A percentile compares a stretch with the other conserved stretches of the same genome.
Conservation (phyloP, 2,113 vertebrate genomes). For the Nesospiza acunhae region DNA sequence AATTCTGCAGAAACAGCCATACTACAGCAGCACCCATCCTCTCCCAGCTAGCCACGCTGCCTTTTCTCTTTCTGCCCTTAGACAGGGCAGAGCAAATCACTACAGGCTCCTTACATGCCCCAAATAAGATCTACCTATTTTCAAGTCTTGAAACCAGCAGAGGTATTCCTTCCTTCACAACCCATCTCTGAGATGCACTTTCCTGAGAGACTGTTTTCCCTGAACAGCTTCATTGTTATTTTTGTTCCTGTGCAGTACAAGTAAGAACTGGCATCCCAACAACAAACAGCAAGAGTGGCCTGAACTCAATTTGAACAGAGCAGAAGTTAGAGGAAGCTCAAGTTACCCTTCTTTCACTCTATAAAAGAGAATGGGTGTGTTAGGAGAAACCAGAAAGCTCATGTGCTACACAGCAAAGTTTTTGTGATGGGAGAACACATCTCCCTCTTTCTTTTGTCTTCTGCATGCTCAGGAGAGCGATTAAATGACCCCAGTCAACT, state of each 20-base stretch:
- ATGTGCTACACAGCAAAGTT: background rate
- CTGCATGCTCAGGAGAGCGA: background rate
- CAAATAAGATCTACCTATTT: background rate
- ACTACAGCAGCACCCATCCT: background rate
- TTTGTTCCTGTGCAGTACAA: background rate
- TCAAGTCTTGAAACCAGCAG: background rate
- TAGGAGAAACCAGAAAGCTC: conserved; percentile 40
- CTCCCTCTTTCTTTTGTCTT: background rate
- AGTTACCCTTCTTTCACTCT: conserved; percentile 14
- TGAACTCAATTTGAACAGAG: conserved; percentile 5
- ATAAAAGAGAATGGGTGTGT: background rate
- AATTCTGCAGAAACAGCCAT: background rate
- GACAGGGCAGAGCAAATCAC: background rate
- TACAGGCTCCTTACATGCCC: background rate
- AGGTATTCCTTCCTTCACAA: background rate
- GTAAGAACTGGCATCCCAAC: background rate
- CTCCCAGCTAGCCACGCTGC: background rate
- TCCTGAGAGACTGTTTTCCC: conserved; percentile 31
- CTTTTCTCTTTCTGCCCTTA: background rate
- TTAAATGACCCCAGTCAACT: background rate
- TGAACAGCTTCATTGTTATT: conserved; percentile 49
- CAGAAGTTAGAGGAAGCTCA: conserved; percentile 58
- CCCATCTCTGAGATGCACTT: background rate
- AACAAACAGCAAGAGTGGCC: background rate
- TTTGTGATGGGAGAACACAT: background rate